These are phyloP conservation scores for Cyclina sinensis DNA, from an alignment of 1,140 invertebrate genomes.

Conservation along the genomic window DNA sequence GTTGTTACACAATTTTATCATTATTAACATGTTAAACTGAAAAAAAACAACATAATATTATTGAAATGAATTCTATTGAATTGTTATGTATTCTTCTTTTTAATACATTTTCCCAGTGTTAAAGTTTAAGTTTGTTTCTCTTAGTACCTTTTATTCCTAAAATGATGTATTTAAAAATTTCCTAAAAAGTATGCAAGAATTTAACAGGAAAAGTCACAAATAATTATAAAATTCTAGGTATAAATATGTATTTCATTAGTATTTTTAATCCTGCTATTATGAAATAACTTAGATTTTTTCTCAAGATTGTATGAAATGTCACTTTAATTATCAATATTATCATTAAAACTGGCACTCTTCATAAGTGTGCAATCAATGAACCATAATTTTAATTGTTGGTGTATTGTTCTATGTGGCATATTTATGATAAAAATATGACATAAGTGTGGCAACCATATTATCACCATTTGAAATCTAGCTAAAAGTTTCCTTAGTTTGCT, in stretches of 20 bases:
- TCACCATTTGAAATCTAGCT: neutral
- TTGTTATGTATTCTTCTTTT: too few species aligned
- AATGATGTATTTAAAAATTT: too few species aligned
- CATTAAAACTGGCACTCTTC: constrained; percentile 9
- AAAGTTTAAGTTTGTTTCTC: too few species aligned
- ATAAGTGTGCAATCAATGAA: constrained; percentile 1
- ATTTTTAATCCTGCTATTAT: neutral
- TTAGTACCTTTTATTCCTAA: too few species aligned
- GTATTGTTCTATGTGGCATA: constrained; percentile 17
- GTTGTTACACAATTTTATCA: too few species aligned
- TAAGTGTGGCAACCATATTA: constrained; percentile 11
- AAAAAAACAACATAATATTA: too few species aligned
- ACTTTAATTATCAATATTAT: constrained; percentile 25
- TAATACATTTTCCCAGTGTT: too few species aligned
- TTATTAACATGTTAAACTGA: too few species aligned
- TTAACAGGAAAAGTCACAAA: neutral
- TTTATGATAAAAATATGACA: constrained; percentile 31
- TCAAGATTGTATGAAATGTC: constrained; percentile 10
- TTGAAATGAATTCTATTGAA: too few species aligned
- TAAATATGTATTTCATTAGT: neutral
- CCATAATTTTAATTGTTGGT: constrained; percentile 7
- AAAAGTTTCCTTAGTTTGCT: constrained; percentile 5
- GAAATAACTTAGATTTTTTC: constrained; percentile 1
- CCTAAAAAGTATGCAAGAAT: too few species aligned
- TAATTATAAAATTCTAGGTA: neutral